A percentile compares a stretch with the other conserved stretches of the same genome.
These are phyloP conservation scores for Axis porcinus DNA, from an alignment of 2,113 vertebrate species.

Conservation along the genomic window DNA sequence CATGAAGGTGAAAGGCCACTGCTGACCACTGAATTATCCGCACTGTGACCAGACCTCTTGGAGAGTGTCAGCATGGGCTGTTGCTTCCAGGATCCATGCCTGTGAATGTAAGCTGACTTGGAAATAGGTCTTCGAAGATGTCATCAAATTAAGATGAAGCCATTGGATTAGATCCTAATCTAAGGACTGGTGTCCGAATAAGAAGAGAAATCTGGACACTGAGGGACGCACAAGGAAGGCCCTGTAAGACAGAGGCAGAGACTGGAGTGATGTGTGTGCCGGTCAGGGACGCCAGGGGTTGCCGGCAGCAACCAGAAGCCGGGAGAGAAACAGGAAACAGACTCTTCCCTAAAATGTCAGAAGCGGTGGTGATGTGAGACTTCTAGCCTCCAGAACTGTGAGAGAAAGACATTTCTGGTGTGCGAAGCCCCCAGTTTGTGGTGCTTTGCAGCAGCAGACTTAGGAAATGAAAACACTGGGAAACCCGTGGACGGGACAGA, in stretches of 20 bases:
- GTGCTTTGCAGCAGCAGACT: neutral
- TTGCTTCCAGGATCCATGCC: neutral
- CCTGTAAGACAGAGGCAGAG: neutral
- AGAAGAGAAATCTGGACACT: neutral
- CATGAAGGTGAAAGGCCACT: neutral
- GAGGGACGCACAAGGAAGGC: neutral
- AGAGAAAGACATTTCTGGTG: neutral
- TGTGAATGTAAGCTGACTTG: neutral
- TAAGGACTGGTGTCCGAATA: neutral
- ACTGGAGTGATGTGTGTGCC: fast-evolving
- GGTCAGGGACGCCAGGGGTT: neutral
- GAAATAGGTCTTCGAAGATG: neutral
- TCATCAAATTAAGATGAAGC: neutral
- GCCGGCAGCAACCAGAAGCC: neutral
- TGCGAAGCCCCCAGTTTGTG: neutral
- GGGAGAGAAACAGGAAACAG: neutral
- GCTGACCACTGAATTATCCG: neutral
- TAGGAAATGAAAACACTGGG: neutral
- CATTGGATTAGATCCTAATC: neutral
- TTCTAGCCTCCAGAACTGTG: neutral
- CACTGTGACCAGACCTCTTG: neutral
- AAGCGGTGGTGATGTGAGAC: neutral
- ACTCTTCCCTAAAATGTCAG: neutral
- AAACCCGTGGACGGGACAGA: neutral
- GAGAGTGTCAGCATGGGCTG: neutral